These are phyloP conservation scores for Halcyon badia DNA, from an alignment of 2,797 vertebrate species.

Conservation along the genomic window DNA sequence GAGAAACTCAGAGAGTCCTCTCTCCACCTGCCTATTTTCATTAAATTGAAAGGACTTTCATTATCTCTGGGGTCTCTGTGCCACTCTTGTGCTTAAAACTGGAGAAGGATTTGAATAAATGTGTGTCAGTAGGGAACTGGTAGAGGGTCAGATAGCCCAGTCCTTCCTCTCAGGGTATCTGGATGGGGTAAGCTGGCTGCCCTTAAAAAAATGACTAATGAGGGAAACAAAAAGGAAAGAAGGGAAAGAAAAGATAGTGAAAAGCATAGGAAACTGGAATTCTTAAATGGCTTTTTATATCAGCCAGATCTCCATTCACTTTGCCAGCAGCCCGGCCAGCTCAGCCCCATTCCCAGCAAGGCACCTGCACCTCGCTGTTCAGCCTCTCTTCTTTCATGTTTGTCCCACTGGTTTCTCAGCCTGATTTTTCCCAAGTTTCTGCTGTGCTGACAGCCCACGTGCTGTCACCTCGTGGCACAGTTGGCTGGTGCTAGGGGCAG, in stretches of 20 bases:
- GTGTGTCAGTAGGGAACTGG: background rate
- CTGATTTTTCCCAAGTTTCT: no score
- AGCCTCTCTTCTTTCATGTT: no score
- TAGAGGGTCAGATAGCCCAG: background rate
- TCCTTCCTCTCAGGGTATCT: background rate
- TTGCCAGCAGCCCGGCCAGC: background rate
- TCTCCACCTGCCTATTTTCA: background rate
- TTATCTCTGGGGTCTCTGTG: background rate
- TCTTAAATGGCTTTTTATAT: background rate
- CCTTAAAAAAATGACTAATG: background rate
- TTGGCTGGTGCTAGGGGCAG: no score
- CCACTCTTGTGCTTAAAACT: background rate
- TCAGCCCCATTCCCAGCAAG: background rate
- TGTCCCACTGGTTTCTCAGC: no score
- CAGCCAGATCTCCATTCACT: background rate
- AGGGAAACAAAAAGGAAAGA: background rate
- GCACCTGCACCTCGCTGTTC: no score
- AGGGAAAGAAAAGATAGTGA: background rate
- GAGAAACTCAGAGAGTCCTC: background rate
- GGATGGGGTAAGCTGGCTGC: background rate
- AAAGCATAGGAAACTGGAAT: background rate
- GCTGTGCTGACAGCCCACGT: no score
- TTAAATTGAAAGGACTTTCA: background rate
- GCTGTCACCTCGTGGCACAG: no score
- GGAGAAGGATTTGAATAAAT: conserved; percentile 4